Percentiles rank a stretch among this genome's conserved stretches.
phyloP scores from a whole-genome alignment of 2,888 invertebrate species.

The Hydraecia micacea region DNA sequence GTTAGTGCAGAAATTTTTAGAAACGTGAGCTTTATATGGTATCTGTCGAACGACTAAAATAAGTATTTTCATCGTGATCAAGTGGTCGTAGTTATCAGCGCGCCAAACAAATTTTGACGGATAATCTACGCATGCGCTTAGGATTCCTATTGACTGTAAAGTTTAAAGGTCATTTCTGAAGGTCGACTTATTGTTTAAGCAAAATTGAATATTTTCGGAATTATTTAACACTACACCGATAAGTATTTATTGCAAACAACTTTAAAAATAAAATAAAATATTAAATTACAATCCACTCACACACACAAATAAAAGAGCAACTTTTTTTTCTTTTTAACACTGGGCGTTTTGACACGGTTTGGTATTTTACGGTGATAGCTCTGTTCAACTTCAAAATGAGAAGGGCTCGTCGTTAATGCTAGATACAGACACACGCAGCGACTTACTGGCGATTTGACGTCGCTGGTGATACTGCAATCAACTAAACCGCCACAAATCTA shows the following conservation, averaged over 20 bases:
- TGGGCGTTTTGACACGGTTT: constrained; percentile 4
- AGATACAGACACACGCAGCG: not conserved
- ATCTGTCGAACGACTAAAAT: constrained; percentile 84
- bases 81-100: constrained; percentile 82
- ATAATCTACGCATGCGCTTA: constrained; percentile 84
- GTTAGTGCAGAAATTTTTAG: constrained; percentile 61
- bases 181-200: constrained; percentile 68
- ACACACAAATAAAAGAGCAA: not conserved
- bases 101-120: constrained; percentile 86
- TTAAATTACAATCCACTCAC: constrained; percentile 7
- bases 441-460: not conserved
- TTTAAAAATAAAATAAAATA: not conserved
- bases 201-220: constrained; percentile 8
- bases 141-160: constrained; percentile 76
- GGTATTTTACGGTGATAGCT: no score
- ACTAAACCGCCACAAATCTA: not conserved
- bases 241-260: not conserved
- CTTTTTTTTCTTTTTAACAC: not conserved
- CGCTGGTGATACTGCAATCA: not conserved
- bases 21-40: constrained; percentile 80
- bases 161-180: constrained; percentile 81
- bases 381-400: not conserved
- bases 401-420: not conserved
- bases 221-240: not conserved
- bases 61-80: constrained; percentile 86